Conservation (phyloP, 2,113 vertebrate species). For the Pionites leucogaster region DNA sequence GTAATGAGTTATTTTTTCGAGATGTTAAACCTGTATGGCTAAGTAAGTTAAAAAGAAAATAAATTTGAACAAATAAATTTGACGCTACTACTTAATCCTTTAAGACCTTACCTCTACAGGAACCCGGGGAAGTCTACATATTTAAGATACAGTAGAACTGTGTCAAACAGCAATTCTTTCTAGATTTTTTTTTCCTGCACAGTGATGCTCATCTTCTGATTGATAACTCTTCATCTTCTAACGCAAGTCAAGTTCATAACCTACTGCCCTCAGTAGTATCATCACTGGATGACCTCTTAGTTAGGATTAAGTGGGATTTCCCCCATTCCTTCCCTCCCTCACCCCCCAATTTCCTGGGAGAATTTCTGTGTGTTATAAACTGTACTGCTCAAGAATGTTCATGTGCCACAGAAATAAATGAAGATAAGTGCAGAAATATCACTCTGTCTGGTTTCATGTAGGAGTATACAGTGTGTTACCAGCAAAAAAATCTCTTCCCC, state of each 20-base stretch:
- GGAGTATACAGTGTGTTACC: not conserved
- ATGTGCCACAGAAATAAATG: slow-evolving; percentile 5
- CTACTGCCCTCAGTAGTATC: not conserved
- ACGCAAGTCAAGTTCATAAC: not conserved
- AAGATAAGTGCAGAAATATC: not conserved
- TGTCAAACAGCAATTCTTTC: not conserved
- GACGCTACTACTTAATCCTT: not conserved
- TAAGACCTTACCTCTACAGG: not conserved
- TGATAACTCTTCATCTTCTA: slow-evolving; percentile 14
- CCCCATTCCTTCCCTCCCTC: not conserved
- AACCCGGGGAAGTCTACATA: not conserved
- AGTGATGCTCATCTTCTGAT: not conserved
- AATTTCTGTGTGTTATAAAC: not conserved
- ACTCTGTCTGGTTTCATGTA: not conserved
- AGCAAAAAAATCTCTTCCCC: not conserved
- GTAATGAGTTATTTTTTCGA: not conserved
- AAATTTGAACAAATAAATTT: no score
- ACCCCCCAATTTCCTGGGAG: not conserved
- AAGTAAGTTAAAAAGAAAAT: not conserved
- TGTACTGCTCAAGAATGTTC: not conserved
- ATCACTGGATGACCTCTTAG: not conserved
- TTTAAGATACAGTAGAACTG: not conserved
- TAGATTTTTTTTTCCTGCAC: not conserved
- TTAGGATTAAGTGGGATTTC: not conserved
- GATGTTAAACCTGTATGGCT: not conserved